phyloP scores from a whole-genome alignment of 2,797 vertebrate genomes.

The Ctenosaura bakeri region DNA sequence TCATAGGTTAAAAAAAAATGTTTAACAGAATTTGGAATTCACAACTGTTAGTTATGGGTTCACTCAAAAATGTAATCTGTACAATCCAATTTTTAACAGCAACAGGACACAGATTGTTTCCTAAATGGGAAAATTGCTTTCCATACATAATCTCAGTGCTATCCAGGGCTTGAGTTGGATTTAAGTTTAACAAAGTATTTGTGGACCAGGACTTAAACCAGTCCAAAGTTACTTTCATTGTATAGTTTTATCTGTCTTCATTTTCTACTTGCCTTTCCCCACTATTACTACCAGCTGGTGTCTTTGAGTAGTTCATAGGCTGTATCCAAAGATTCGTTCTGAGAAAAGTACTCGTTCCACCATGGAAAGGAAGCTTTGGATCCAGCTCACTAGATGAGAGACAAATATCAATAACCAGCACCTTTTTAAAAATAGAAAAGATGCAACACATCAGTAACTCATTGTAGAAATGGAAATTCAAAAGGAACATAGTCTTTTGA shows the following conservation, averaged over 20 bases:
- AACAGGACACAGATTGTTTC: not conserved
- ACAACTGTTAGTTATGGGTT: not conserved
- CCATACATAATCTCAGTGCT: not conserved
- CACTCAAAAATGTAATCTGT: not conserved
- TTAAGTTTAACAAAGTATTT: not conserved
- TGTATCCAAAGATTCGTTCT: not conserved
- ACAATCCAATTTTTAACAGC: not conserved
- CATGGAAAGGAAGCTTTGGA: not conserved
- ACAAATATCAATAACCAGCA: not conserved
- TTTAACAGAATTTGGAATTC: no score
- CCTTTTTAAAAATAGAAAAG: not conserved
- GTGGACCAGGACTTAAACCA: not conserved
- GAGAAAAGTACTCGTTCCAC: not conserved
- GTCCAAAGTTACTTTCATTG: not conserved
- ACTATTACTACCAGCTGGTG: not conserved
- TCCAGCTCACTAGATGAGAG: not conserved
- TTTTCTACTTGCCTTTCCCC: not conserved
- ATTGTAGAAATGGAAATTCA: constrained; percentile 15
- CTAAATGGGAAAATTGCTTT: not conserved
- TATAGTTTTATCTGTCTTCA: not conserved
- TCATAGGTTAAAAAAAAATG: not conserved
- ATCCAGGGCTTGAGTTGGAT: not conserved
- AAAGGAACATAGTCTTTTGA: not conserved
- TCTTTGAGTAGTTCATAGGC: not conserved
- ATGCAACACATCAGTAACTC: constrained; percentile 9